Evolutionary conservation across 1,140 invertebrate species (phyloP), one percentile per base, ranked within the genome.

Genomic region (Gerris buenoi): DNA sequence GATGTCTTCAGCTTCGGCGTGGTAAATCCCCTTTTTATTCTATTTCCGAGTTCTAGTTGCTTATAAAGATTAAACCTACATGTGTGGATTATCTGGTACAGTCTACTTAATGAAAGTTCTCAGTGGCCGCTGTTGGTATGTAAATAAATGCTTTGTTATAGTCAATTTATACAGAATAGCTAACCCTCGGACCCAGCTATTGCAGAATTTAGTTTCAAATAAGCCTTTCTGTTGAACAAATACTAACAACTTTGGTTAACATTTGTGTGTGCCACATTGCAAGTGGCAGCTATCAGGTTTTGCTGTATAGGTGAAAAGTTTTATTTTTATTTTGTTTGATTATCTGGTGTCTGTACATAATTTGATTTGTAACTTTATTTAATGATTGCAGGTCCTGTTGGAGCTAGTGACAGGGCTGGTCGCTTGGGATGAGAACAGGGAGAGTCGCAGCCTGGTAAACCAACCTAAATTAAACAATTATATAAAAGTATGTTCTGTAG

Each of bases 1-100:
- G 89, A 90, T 74, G 83, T 86, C 15, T 91, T 84, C 74, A 89
- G 88, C 74, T 90, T 84, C 80, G 89, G 88, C 5, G 84, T 91
- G 59, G 87, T 88, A 71, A 73, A 72, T 74, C 57, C 65, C 27
- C 15, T 33, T 27, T 62, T 29, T n/a, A 63, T n/a, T 66, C 29
- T n/a, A 23, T 64, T 64, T 27, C 2, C 23, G 27, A 27, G 13
- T 56, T 63, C 18, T 63, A 10, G n/a, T 63, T 25, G 23, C 23
- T 56, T 2, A 13, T n/a, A 25, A 27, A 29, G 23, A 64, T 64
- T 13, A 28, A 13, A 14, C 15, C 63, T 64, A 26, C n/a, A n/a
- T n/a, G n/a, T n/a, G n/a, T n/a, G n/a, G n/a, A n/a, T n/a, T n/a
- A n/a, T n/a, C n/a, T n/a, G n/a, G n/a, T n/a, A n/a, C 46, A 56